Evolutionary conservation across 2,113 vertebrate genomes (phyloP).

Genomic region (Montifringilla adamsi): DNA sequence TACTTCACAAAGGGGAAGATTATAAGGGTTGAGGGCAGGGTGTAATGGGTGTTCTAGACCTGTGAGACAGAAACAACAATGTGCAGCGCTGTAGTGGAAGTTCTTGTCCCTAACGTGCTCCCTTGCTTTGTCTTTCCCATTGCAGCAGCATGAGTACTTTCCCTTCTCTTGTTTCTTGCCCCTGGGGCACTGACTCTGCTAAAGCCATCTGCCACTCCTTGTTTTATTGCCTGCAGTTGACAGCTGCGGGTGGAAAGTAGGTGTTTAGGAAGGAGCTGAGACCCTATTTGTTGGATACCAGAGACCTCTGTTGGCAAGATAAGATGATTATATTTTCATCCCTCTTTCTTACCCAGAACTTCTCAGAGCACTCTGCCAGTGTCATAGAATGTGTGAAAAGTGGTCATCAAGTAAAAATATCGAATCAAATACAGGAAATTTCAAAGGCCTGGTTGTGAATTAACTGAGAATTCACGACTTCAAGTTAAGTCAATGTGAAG

Average conservation of each 20-base stretch:
- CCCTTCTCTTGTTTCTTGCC: constrained; percentile 15
- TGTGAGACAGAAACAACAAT: background rate
- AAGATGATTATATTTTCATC: background rate
- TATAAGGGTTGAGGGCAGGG: background rate
- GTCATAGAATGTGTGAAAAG: background rate
- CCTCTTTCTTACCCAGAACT: background rate
- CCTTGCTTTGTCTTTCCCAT: background rate
- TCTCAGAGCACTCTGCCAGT: background rate
- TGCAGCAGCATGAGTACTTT: background rate
- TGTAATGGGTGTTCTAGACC: background rate
- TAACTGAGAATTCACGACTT: background rate
- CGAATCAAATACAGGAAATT: background rate
- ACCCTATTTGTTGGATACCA: background rate
- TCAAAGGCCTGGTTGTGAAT: background rate
- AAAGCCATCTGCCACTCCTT: constrained; percentile 28
- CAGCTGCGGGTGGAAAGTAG: constrained; percentile 35
- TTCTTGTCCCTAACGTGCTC: background rate
- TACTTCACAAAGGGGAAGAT: background rate
- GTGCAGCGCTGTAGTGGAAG: background rate
- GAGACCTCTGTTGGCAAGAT: constrained; percentile 23
- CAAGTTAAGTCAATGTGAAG: background rate
- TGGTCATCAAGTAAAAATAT: accelerated
- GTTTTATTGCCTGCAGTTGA: constrained; percentile 4
- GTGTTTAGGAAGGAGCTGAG: background rate
- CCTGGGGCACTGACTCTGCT: background rate